Evolutionary conservation across 2,113 vertebrate species (phyloP), one percentile per base, ranked within the genome.

Genomic region (Oryzias javanicus): DNA sequence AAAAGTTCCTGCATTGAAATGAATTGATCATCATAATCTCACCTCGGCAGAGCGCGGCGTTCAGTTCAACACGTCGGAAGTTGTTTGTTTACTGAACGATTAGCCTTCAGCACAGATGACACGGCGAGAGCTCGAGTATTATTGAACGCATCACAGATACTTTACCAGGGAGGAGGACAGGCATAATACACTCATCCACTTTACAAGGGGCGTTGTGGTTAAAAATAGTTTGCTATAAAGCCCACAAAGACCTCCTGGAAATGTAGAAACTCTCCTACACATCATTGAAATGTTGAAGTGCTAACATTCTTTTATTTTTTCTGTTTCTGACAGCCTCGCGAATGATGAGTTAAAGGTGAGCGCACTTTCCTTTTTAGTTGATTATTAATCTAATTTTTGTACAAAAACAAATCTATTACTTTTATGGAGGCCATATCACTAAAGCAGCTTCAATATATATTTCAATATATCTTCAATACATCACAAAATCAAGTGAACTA

Each of bases 21-120:
- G 50, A 65, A 83, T 78, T 81, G 80, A 85, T 84, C 80, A 73
- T 81, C 73, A 72, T 66, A 84, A 82, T 85, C 82, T 80, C 69
- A 78, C 67, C 77, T 75, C 62, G 55, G 57, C 63, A 72, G 24
- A 52, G 47, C 51, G 51, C 61, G 67, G 71, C 74, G 70, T 50
- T 55, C 62, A 71, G 84, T 81, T 73, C 27, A 55, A 68, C 55
- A 54, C 40, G 53, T 79, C 85, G 74, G 42, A 55, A 60, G 49
- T 55, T 77, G 73, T 79, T 79, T 84, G 78, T 82, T 83, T 83
- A 76, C 50, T 25, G 55, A 53, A 25, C 4, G 57, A 85, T 85
- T 72, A 80, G 70, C 49, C 68, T 49, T 69, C 53, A 41, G 55
- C 59, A 65, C 48, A 60, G 50, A 49, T 72, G 57, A 80, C 69